Evolutionary conservation across 2,113 vertebrate species (phyloP).

Genomic region (Vombatus ursinus): DNA sequence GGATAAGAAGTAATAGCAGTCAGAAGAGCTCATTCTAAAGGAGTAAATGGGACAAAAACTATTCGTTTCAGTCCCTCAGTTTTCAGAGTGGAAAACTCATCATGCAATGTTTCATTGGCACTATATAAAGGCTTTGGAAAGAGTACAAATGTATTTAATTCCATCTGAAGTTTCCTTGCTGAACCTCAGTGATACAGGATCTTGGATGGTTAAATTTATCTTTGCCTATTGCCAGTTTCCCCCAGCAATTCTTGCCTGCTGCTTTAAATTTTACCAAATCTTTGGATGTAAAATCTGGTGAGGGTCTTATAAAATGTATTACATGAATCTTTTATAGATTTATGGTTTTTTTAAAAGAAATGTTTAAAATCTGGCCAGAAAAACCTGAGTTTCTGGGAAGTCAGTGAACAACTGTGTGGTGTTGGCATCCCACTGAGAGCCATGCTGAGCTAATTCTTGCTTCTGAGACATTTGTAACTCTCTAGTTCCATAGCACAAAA

Average conservation of each 20-base stretch:
- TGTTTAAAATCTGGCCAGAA: background rate
- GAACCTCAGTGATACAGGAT: background rate
- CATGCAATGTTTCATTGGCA: constrained; percentile 21
- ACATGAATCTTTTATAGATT: constrained; percentile 16
- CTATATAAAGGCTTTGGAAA: constrained; percentile 39
- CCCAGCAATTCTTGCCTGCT: background rate
- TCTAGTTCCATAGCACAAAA: background rate
- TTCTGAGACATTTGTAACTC: background rate
- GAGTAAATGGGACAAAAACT: constrained; percentile 10
- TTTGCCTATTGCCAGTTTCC: constrained; percentile 28
- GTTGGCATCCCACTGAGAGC: background rate
- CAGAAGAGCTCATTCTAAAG: background rate
- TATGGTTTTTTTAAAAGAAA: constrained; percentile 6
- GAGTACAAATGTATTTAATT: constrained; percentile 46
- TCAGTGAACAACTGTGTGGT: background rate
- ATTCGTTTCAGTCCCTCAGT: constrained; percentile 35
- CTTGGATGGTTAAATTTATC: constrained; percentile 21
- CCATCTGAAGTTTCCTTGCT: constrained; percentile 34
- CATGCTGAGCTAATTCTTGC: background rate
- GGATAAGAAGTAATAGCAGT: background rate
- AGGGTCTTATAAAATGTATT: constrained; percentile 30
- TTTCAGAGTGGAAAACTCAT: constrained; percentile 36
- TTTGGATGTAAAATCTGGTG: constrained; percentile 2
- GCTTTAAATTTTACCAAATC: constrained; percentile 45
- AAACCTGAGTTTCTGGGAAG: constrained; percentile 18